phyloP scores from a whole-genome alignment of 2,888 invertebrate species.

The Teinopalpus imperialis region DNA sequence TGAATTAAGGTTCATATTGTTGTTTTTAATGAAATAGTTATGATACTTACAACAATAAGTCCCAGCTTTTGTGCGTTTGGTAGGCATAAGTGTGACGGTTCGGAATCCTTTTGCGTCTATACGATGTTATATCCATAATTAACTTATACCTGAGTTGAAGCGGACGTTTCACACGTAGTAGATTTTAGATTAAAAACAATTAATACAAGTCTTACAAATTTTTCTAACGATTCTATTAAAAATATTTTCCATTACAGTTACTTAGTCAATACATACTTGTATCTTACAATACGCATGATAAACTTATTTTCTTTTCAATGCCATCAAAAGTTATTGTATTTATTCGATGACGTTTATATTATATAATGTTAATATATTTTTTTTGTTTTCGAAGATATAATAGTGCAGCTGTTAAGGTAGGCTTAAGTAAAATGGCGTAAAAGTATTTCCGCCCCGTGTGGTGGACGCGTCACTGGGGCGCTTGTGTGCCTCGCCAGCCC shows the following conservation, averaged over 20 bases:
- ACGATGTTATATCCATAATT: conserved; percentile 65
- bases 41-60: conserved; percentile 53
- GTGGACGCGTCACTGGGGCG: conserved; percentile 46
- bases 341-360: too few relatives aligned
- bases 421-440: conserved; percentile 32
- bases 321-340: too few relatives aligned
- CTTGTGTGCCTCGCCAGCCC: conserved; percentile 61
- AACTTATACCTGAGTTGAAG: conserved; percentile 74
- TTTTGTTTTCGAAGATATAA: not conserved
- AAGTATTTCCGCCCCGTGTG: conserved; percentile 58
- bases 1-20: conserved; percentile 55
- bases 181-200: conserved; percentile 29
- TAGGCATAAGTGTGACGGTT: conserved; percentile 73
- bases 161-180: conserved; percentile 50
- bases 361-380: too few relatives aligned
- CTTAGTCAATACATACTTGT: too few relatives aligned
- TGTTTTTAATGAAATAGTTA: conserved; percentile 41
- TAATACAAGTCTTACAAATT: too few relatives aligned
- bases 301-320: too few relatives aligned
- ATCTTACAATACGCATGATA: too few relatives aligned
- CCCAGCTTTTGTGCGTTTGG: conserved; percentile 74
- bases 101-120: conserved; percentile 72
- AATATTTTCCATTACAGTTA: too few relatives aligned
- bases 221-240: too few relatives aligned
- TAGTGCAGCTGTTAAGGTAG: conserved; percentile 18